Evolutionary conservation across 92 coral and sea anemone genomes (phyloP).

Genomic region (Umimayanthus kanabou): DNA sequence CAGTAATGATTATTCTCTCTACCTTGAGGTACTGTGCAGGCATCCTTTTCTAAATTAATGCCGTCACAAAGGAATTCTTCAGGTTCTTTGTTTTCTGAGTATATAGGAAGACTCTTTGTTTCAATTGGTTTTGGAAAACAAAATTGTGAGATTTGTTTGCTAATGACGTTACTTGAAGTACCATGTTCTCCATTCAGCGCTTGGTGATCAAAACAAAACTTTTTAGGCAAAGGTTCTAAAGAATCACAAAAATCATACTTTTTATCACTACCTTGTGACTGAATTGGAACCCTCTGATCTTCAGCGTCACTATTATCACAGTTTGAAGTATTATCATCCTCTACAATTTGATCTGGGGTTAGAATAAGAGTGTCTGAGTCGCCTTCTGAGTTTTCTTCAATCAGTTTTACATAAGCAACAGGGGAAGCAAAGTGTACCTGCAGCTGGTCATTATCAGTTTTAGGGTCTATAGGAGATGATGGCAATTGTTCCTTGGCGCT

Average conservation of each 20-base stretch:
- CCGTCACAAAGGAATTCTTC: background rate
- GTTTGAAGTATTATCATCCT: background rate
- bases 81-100: background rate
- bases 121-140: constrained; percentile 33
- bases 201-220: background rate
- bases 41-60: background rate
- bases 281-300: constrained; percentile 34
- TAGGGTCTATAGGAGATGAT: background rate
- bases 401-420: background rate
- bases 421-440: constrained; percentile 28
- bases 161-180: background rate
- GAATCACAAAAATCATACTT: background rate
- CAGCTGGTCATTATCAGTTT: background rate
- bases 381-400: constrained; percentile 30
- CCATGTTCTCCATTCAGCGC: background rate
- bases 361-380: constrained; percentile 35
- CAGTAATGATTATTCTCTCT: background rate
- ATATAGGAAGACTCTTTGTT: constrained; percentile 5
- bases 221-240: constrained; percentile 13
- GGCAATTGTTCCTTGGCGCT: background rate
- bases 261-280: background rate
- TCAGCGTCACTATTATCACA: background rate
- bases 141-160: background rate
- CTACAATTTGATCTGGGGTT: constrained; percentile 15
- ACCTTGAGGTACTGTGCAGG: background rate